Conservation (phyloP, 2,797 vertebrate species). For the Arrhamphus sclerolepis region DNA sequence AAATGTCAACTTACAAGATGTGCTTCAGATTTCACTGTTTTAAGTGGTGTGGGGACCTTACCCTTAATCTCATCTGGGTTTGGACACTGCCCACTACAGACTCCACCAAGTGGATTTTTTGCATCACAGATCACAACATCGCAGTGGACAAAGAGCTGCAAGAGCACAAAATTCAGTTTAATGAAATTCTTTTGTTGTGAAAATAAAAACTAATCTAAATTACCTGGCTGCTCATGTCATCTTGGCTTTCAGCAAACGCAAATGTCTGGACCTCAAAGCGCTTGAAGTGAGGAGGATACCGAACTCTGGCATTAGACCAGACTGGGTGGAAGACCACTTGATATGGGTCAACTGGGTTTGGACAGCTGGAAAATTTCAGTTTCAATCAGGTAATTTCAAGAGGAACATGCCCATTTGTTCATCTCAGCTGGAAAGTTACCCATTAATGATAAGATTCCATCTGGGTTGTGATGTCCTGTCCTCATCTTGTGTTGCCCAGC, state of each 20-base stretch:
- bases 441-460: constrained; percentile 75
- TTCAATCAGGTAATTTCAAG: accelerated
- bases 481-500: constrained; percentile 67
- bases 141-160: constrained; percentile 85
- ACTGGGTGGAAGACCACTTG: constrained; percentile 67
- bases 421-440: constrained; percentile 49
- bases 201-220: neutral
- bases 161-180: neutral
- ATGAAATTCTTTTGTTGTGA: no score
- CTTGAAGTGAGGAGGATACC: constrained; percentile 79
- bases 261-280: constrained; percentile 86
- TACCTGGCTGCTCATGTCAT: constrained; percentile 67
- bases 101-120: constrained; percentile 42
- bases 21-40: neutral
- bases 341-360: constrained; percentile 55
- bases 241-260: constrained; percentile 67
- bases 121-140: constrained; percentile 80
- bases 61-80: constrained; percentile 34
- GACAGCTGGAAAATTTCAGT: constrained; percentile 56
- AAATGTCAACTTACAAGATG: no score
- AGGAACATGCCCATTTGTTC: no score
- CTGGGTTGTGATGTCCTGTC: constrained; percentile 57
- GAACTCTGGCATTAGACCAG: constrained; percentile 65
- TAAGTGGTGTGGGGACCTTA: neutral
- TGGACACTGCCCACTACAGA: constrained; percentile 72